Evolutionary conservation across 2,797 vertebrate species (phyloP), one percentile per base, ranked within the genome.

Genomic region (Merluccius polli): DNA sequence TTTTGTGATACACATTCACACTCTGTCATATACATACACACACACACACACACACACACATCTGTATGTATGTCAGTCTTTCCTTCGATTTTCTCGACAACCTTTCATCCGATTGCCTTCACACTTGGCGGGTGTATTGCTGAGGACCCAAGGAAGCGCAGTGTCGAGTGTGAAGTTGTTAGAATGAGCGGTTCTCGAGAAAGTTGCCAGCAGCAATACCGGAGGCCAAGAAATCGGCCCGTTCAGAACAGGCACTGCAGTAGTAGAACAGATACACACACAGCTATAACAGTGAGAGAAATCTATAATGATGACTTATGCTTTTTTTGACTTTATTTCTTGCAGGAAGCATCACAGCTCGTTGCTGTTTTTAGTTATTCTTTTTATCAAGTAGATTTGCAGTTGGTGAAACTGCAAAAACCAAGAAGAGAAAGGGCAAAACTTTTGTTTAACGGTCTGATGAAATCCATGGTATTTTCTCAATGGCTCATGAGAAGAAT

Each of bases 1-100:
- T 7, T 74, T 76, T 72, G 81, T 71, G 15, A 70, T 36, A 7
- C 31, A 73, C 75, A 79, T 71, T 71, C 71, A 70, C 11, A 10
- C 63, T 9, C 12, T 3, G 9, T 2, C 8, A 67, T 4, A 29
- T 2, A 67, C 63, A 67, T 3, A 18, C 52, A 52, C 12, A 52
- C 44, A 52, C 4, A 35, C 12, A 21, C 13, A 41, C 38, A 41
- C 6, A 41, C 48, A 59, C 21, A 9, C 48, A 5, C 48, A 9
- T 1, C n/a, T n/a, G n/a, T n/a, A n/a, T n/a, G n/a, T n/a, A n/a
- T n/a, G n/a, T n/a, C n/a, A n/a, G n/a, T n/a, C n/a, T n/a, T n/a
- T n/a, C n/a, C n/a, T n/a, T n/a, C n/a, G n/a, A n/a, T n/a, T n/a
- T n/a, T n/a, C n/a, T n/a, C n/a, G n/a, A n/a, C n/a, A n/a, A n/a